Conservation (phyloP, 1,140 invertebrate genomes). For the Mesaphorura yosii region DNA sequence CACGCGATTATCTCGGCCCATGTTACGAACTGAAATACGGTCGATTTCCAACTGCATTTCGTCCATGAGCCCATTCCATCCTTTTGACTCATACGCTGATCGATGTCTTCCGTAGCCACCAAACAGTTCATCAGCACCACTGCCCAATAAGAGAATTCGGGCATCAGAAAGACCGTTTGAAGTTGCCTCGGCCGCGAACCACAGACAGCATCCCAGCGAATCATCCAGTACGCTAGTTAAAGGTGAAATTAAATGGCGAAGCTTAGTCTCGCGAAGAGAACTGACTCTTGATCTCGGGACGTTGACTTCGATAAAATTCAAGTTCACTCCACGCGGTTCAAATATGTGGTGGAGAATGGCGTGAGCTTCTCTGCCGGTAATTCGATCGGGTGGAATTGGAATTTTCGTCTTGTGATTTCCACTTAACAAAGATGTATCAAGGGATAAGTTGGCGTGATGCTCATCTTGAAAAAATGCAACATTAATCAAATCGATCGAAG, state of each 20-base stretch:
- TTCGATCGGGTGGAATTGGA: conserved; percentile 75
- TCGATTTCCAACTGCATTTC: conserved; percentile 66
- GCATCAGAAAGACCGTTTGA: conserved; percentile 47
- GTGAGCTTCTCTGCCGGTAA: conserved; percentile 60
- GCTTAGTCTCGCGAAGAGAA: conserved; percentile 42
- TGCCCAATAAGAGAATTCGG: conserved; percentile 38
- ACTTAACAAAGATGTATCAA: too few species aligned
- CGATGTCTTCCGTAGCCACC: conserved; percentile 86
- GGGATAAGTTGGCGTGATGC: conserved; percentile 24
- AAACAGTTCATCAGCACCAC: conserved; percentile 89
- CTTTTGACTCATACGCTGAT: conserved; percentile 51
- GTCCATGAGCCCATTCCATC: conserved; percentile 52
- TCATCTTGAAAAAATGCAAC: conserved; percentile 64
- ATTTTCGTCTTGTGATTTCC: too few species aligned
- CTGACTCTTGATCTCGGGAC: conserved; percentile 56
- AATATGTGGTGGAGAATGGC: conserved; percentile 55
- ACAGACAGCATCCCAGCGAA: conserved; percentile 82
- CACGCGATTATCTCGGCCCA: conserved; percentile 85
- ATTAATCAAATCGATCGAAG: conserved; percentile 83
- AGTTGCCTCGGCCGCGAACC: conserved; percentile 74
- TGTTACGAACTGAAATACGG: conserved; percentile 78
- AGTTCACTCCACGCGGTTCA: conserved; percentile 47
- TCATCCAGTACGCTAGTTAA: conserved; percentile 84
- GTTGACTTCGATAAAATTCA: conserved; percentile 51
- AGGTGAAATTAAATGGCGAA: conserved; percentile 68